Conservation (phyloP, 2,888 invertebrate species). For the Ptychoptera contaminata region DNA sequence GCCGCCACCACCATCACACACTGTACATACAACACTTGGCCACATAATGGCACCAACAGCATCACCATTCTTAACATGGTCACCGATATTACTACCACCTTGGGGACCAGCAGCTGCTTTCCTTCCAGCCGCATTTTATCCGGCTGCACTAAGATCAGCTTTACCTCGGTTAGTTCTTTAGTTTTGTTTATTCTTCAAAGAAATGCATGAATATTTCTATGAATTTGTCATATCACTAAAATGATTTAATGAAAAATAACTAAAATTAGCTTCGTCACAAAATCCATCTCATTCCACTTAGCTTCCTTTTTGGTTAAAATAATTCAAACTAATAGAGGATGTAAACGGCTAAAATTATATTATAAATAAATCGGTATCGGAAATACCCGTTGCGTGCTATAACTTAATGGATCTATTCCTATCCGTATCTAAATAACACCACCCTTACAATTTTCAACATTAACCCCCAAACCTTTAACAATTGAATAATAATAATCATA, state of each 20-base stretch:
- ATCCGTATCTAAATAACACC: too few relatives aligned
- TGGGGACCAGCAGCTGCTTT: slow-evolving; percentile 62
- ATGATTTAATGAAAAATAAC: too few relatives aligned
- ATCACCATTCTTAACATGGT: slow-evolving; percentile 59
- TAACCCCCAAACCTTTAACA: too few relatives aligned
- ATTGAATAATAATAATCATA: too few relatives aligned
- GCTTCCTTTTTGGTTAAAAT: too few relatives aligned
- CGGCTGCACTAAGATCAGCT: slow-evolving; percentile 52
- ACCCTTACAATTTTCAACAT: too few relatives aligned
- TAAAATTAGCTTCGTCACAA: background rate
- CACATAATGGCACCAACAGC: slow-evolving; percentile 35
- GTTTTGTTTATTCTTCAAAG: too few relatives aligned
- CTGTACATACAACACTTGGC: slow-evolving; percentile 22
- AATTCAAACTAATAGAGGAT: too few relatives aligned
- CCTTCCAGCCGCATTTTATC: slow-evolving; percentile 51
- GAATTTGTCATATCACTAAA: too few relatives aligned
- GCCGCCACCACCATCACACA: slow-evolving; percentile 8
- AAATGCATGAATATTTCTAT: too few relatives aligned
- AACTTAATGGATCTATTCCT: too few relatives aligned
- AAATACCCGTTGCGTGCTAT: slow-evolving; percentile 5
- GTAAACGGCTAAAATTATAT: too few relatives aligned
- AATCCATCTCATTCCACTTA: background rate
- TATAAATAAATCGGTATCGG: background rate
- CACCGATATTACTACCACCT: slow-evolving; percentile 55
- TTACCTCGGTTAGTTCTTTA: slow-evolving; percentile 50